Conservation (phyloP, 1,140 invertebrate species). For the Sarcophaga bullata region DNA sequence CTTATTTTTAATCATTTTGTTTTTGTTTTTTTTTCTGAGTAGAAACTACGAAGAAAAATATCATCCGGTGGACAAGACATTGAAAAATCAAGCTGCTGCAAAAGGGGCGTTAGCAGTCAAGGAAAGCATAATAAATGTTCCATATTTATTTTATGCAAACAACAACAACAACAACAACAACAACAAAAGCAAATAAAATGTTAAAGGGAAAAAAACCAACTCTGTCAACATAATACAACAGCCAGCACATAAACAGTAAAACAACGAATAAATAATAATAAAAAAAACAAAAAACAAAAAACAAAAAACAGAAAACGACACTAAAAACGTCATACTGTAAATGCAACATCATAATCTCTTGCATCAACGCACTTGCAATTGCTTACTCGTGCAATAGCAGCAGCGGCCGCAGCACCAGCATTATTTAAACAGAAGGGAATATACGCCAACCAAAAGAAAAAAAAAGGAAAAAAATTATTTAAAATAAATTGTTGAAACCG, state of each 20-base stretch:
- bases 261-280: no score
- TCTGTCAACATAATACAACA: background rate
- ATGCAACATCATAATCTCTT: conserved; percentile 2
- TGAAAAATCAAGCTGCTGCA: background rate
- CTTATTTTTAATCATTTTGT: background rate
- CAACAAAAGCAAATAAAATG: background rate
- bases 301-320: background rate
- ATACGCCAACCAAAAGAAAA: no score
- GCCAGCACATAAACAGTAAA: background rate
- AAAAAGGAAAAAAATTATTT: background rate
- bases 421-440: background rate
- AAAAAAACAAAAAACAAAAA: background rate
- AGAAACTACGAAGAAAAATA: background rate
- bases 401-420: background rate
- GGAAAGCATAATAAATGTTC: background rate
- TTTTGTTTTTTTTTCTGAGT: no score
- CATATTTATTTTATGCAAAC: background rate
- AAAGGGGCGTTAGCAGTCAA: background rate
- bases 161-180: background rate
- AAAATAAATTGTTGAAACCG: conserved; percentile 15
- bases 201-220: background rate
- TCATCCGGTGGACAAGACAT: background rate
- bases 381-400: no score
- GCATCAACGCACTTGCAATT: background rate
- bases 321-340: background rate